Evolutionary conservation across 2,888 invertebrate genomes (phyloP).

Genomic region (Diarsia brunnea): DNA sequence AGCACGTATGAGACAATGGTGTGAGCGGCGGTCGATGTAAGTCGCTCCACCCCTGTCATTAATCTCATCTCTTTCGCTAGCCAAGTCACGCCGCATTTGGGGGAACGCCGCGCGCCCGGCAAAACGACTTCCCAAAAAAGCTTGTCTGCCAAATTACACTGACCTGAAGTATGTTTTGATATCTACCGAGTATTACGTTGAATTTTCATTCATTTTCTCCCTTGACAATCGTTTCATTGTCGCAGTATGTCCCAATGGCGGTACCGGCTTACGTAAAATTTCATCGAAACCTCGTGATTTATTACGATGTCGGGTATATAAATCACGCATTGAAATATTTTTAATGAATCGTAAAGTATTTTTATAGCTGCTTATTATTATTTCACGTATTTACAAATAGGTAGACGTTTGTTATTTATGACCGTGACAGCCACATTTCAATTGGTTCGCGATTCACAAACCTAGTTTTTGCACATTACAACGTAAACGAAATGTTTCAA

Average conservation of each 20-base stretch:
- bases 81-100: slow-evolving; percentile 81
- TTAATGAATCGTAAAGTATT: slow-evolving; percentile 51
- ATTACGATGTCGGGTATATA: slow-evolving; percentile 48
- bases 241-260: slow-evolving; percentile 60
- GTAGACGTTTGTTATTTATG: slow-evolving; percentile 22
- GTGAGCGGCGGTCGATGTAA: slow-evolving; percentile 71
- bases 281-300: slow-evolving; percentile 59
- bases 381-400: slow-evolving; percentile 41
- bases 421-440: slow-evolving; percentile 26
- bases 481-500: slow-evolving; percentile 28
- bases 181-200: slow-evolving; percentile 60
- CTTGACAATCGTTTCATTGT: slow-evolving; percentile 66
- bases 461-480: slow-evolving; percentile 24
- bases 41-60: slow-evolving; percentile 84
- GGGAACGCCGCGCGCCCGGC: slow-evolving; percentile 68
- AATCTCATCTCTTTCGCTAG: slow-evolving; percentile 86
- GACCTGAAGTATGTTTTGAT: slow-evolving; percentile 69
- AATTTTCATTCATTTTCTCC: slow-evolving; percentile 66
- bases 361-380: slow-evolving; percentile 54
- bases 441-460: slow-evolving; percentile 18
- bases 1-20: slow-evolving; percentile 69
- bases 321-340: slow-evolving; percentile 50
- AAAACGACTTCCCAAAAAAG: slow-evolving; percentile 77
- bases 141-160: slow-evolving; percentile 77
- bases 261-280: slow-evolving; percentile 63